Evolutionary conservation across 2,113 vertebrate species (phyloP), one percentile per base, ranked within the genome.

Genomic region (Vimba vimba): DNA sequence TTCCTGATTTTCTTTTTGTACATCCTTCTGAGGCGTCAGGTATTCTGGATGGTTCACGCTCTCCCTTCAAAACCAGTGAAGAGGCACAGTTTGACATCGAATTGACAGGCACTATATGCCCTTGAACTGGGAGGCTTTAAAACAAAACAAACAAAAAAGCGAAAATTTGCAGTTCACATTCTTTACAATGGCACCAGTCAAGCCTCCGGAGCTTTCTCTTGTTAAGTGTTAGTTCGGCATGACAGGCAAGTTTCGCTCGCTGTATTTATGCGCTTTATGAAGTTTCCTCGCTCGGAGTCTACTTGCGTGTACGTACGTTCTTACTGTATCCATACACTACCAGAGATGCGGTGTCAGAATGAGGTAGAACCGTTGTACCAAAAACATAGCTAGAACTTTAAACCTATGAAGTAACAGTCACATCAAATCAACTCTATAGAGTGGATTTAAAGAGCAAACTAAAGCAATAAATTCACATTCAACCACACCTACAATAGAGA

Each of bases 351-450:
- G 93, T 93, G 92, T 93, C 93, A 87, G 90, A 83, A 89, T 95
- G 94, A 96, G 94, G 95, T 96, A 96, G 94, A 93, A 94, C 92
- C 90, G 94, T 96, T 95, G 94, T 95, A 95, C 94, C 92, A 91
- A 93, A 86, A 90, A 83, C 89, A 85, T 91, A 91, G 91, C 90
- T 90, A 93, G 90, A 91, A 92, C 88, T 90, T 91, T 93, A 86
- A 85, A 87, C 75, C 91, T 94, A 93, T 92, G 85, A 88, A 93
- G 92, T 94, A 95, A 95, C 94, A 94, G 94, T 95, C 94, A 94
- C 93, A 92, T 92, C 87, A 91, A 75, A 94, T 92, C 90, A 90
- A 93, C 88, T 91, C 85, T 64, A 90, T 88, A 90, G 89, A 93
- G 91, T 90, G 89, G 93, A 93, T 90, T 91, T 82, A 89, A 89